Base-by-base conservation (phyloP, 2,888 invertebrate species). In the Idaea straminata region DNA sequence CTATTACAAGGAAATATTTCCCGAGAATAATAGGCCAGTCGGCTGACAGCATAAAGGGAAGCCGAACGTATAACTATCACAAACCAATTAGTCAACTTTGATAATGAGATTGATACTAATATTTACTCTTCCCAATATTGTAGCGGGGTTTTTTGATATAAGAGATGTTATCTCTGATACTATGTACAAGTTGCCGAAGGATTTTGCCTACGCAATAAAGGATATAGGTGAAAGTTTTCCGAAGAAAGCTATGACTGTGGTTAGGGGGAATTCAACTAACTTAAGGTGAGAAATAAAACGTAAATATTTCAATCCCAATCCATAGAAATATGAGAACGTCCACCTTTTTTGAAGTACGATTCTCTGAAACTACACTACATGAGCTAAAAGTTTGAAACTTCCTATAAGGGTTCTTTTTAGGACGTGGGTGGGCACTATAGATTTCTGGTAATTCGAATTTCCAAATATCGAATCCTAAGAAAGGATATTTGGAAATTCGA, bases 141-240 rank as follows among this genome's bases (percentile, higher is more conserved):
- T 67, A 34, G 61, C 69, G 57, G 77, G 83, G 61, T 86, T 88
- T 65, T 85, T 86, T 67, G 85, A 89, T 70, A 84, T 89, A 35
- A 70, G 83, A 75, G 83, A 86, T 47, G 77, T 89, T 63, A 80
- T 76, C 47, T 83, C 86, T n/a, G 82, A 81, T 35, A 75, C 67
- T n/a, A 72, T 88, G 72, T 81, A 71, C 4, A 76, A 68, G 36
- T 76, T 91, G 10, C 91, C 92, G 0, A 76, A 76, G 62, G 87
- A 85, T 25, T 88, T 93, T 71, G 74, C 91, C 0, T 67, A 78
- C 15, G 93, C 93, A 36, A 71, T 93, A 15, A 88, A 87, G 71
- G 92, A 93, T 77, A 89, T 93, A 59, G 89, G 88, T 3, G 82
- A 87, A 67, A 85, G 87, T 4, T 68, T 92, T 61, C 88, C 91